Percentiles rank a stretch among this genome's conserved stretches.
Conservation (phyloP, 2,888 invertebrate species). For the Nomada fucata region DNA sequence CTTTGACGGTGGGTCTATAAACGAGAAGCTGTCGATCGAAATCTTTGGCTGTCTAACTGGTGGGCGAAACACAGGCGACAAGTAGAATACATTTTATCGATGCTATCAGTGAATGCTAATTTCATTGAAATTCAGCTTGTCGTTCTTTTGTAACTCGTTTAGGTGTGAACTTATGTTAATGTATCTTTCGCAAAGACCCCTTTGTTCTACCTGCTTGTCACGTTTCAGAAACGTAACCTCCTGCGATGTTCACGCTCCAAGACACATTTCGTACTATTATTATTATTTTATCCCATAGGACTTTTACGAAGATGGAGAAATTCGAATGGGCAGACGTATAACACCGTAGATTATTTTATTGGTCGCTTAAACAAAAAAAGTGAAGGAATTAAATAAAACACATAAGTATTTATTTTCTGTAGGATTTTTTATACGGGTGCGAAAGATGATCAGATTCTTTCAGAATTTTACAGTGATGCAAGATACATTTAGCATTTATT, state of each 20-base stretch:
- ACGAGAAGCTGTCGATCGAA: constrained; percentile 44
- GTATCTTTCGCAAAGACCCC: constrained; percentile 43
- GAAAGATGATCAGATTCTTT: too few relatives aligned
- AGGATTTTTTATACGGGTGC: too few relatives aligned
- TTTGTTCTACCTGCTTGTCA: constrained; percentile 42
- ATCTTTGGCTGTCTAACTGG: constrained; percentile 41
- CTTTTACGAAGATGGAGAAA: too few relatives aligned
- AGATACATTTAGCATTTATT: too few relatives aligned
- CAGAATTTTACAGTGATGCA: too few relatives aligned
- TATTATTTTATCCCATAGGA: not conserved
- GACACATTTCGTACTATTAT: constrained; percentile 2
- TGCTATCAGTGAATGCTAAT: constrained; percentile 59
- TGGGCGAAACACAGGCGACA: constrained; percentile 45
- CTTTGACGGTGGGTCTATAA: constrained; percentile 34
- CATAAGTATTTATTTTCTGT: too few relatives aligned
- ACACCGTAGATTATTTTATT: too few relatives aligned
- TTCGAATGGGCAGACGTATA: too few relatives aligned
- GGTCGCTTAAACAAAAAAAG: too few relatives aligned
- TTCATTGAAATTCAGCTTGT: constrained; percentile 53
- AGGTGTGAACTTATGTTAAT: constrained; percentile 57
- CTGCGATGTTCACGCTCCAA: constrained; percentile 13
- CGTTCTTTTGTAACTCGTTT: constrained; percentile 36
- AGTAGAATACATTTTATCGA: constrained; percentile 54
- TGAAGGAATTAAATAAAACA: too few relatives aligned
- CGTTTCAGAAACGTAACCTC: constrained; percentile 16